Conservation (phyloP, 2,888 invertebrate genomes). For the Parnassius mnemosyne region DNA sequence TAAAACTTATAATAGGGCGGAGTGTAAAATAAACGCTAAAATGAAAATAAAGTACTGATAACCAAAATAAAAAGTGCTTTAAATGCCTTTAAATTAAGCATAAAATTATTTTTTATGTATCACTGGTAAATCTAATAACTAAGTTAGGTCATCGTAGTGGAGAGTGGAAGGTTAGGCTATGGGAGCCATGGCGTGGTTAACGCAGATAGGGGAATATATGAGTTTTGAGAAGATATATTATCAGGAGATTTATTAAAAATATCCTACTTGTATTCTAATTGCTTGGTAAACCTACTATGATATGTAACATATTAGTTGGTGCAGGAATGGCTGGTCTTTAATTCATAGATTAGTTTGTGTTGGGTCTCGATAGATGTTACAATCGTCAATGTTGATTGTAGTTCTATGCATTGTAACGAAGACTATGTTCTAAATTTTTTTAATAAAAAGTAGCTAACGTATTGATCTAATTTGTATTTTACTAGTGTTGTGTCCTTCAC, state of each 20-base stretch:
- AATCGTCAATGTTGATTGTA: neutral
- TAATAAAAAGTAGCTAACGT: neutral
- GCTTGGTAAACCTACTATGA: neutral
- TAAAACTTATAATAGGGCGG: too few relatives aligned
- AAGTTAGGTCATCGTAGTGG: too few relatives aligned
- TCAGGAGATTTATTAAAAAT: neutral
- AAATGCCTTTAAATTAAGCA: too few relatives aligned
- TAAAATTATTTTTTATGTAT: too few relatives aligned
- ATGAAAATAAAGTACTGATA: too few relatives aligned
- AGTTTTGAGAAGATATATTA: too few relatives aligned
- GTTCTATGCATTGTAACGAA: neutral
- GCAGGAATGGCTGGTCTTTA: neutral
- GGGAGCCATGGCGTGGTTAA: too few relatives aligned
- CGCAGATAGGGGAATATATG: too few relatives aligned
- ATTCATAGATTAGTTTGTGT: neutral
- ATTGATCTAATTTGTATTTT: slow-evolving; percentile 19
- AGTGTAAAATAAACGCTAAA: too few relatives aligned
- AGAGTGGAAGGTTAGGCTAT: too few relatives aligned
- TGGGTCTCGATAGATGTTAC: neutral
- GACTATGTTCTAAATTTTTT: neutral
- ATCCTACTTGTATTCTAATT: neutral
- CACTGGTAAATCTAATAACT: too few relatives aligned
- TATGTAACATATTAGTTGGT: neutral
- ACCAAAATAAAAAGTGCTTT: too few relatives aligned
- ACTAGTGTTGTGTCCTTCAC: slow-evolving; percentile 14